Base-by-base conservation (phyloP, 2,113 vertebrate genomes). In the Lepisosteus oculatus region DNA sequence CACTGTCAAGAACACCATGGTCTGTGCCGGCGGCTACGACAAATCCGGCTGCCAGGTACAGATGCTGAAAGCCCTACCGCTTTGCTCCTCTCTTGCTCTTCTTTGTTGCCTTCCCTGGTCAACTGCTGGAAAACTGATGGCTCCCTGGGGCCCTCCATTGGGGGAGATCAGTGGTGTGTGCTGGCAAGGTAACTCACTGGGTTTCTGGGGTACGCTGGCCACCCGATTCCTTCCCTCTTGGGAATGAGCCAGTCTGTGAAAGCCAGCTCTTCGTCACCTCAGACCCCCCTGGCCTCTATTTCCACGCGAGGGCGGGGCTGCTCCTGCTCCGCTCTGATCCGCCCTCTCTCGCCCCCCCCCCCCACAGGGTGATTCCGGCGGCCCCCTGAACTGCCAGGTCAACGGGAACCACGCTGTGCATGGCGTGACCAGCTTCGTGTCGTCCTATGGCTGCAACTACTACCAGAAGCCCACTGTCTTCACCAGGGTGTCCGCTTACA, bases 381-480 rank as follows among this genome's bases (percentile, higher is more conserved):
- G 95, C 1, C 96, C 96, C 54, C 90, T 98, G 69, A 84, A 96
- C 85, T 96, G 96, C 70, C 76, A 59, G 0, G 91, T 94, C 47
- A 85, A 78, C 0, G 92, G 95, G 3, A 15, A 64, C 63, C 95
- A 93, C 67, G 74, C 89, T 4, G 91, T 97, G 76, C 93, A 95
- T 0, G 95, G 95, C 0, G 90, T 96, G 82, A 92, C 94, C 85
- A 97, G 95, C 85, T 98, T 98, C 14, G 94, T 95, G 74, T 96
- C 94, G 61, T 71, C 81, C 0, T 29, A 1, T 3, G 95, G 94
- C 64, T 95, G 95, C 83, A 97, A 97, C 4, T 42, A 84, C 4
- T 1, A 70, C 69, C 77, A 0, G 85, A 98, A 90, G 75, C 97
- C 95, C 63, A 97, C 94, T 0, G 95, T 97, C 76, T 98, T 97